These are phyloP conservation scores for Holothuria glaberrima DNA, from an alignment of 35 echinoderm and acorn worm species.

Conservation along the genomic window DNA sequence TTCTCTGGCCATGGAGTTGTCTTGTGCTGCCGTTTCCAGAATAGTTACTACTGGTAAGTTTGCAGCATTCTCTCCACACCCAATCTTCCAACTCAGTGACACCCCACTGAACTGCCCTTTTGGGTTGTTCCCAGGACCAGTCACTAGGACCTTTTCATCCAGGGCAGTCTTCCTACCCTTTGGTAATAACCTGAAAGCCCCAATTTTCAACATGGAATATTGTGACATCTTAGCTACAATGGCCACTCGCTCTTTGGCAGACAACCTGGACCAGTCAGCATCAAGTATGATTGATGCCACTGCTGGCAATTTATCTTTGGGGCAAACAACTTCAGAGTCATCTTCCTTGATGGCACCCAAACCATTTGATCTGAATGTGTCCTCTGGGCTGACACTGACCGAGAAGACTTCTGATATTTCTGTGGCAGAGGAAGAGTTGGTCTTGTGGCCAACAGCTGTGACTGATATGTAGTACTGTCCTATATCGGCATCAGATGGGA, in stretches of 20 bases:
- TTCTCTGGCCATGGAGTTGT: slow-evolving; percentile 89
- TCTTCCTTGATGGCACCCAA: slow-evolving; percentile 44
- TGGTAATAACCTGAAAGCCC: slow-evolving; percentile 83
- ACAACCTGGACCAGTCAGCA: slow-evolving; percentile 88
- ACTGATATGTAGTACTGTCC: slow-evolving; percentile 91
- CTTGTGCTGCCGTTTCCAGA: slow-evolving; percentile 81
- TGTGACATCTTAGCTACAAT: slow-evolving; percentile 87
- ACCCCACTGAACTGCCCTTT: slow-evolving; percentile 67
- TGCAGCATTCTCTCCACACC: slow-evolving; percentile 80
- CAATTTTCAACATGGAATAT: slow-evolving; percentile 85
- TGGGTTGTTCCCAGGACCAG: slow-evolving; percentile 83
- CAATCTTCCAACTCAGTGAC: slow-evolving; percentile 90
- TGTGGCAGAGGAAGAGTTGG: slow-evolving; percentile 60
- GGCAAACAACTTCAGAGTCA: slow-evolving; percentile 66
- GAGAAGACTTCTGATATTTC: slow-evolving; percentile 84
- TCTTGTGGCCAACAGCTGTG: slow-evolving; percentile 78
- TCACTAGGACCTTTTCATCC: slow-evolving; percentile 68
- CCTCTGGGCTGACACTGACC: slow-evolving; percentile 58
- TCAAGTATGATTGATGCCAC: slow-evolving; percentile 95
- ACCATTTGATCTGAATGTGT: slow-evolving; percentile 30
- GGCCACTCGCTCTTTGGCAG: slow-evolving; percentile 60
- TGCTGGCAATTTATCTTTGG: slow-evolving; percentile 65
- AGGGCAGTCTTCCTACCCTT: slow-evolving; percentile 64
- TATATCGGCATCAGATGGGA: slow-evolving; percentile 88
- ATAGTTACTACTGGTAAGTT: slow-evolving; percentile 93